These are phyloP conservation scores for Melanostoma mellinum DNA, from an alignment of 2,888 invertebrate species.

Conservation along the genomic window DNA sequence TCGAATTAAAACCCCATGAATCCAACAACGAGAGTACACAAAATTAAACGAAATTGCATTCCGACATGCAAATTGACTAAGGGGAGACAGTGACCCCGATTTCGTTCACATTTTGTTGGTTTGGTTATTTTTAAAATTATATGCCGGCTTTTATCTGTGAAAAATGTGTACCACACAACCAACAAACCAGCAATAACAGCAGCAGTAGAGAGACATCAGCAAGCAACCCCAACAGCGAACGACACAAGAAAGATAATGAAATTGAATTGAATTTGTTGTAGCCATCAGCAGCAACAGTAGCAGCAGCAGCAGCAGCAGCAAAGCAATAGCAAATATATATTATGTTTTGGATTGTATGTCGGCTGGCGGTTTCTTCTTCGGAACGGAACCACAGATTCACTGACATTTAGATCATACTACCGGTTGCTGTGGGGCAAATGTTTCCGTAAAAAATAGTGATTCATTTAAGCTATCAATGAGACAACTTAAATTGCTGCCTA, in stretches of 20 bases:
- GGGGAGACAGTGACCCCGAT: constrained; percentile 72
- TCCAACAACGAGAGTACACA: constrained; percentile 43
- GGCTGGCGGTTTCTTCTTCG: constrained; percentile 39
- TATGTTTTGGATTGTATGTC: constrained; percentile 46
- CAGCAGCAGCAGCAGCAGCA: constrained; percentile 1
- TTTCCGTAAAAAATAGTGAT: constrained; percentile 58
- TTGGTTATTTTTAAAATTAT: constrained; percentile 71
- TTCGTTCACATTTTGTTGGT: constrained; percentile 33
- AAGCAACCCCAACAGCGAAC: constrained; percentile 54
- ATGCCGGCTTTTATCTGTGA: constrained; percentile 48
- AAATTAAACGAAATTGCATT: constrained; percentile 69
- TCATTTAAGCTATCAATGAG: constrained; percentile 48
- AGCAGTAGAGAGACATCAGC: constrained; percentile 2
- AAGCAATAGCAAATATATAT: constrained; percentile 14
- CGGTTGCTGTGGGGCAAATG: constrained; percentile 47
- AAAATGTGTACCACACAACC: constrained; percentile 37
- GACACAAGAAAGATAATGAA: constrained; percentile 60
- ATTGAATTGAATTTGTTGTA: constrained; percentile 62
- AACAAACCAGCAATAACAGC: neutral
- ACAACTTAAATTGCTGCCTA: constrained; percentile 4
- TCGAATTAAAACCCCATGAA: constrained; percentile 50
- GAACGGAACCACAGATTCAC: constrained; percentile 68
- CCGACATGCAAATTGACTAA: constrained; percentile 68
- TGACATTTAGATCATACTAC: constrained; percentile 71
- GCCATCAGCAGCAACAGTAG: neutral